Conservation (phyloP, 1,140 invertebrate genomes). For the Tetraneura akinire region DNA sequence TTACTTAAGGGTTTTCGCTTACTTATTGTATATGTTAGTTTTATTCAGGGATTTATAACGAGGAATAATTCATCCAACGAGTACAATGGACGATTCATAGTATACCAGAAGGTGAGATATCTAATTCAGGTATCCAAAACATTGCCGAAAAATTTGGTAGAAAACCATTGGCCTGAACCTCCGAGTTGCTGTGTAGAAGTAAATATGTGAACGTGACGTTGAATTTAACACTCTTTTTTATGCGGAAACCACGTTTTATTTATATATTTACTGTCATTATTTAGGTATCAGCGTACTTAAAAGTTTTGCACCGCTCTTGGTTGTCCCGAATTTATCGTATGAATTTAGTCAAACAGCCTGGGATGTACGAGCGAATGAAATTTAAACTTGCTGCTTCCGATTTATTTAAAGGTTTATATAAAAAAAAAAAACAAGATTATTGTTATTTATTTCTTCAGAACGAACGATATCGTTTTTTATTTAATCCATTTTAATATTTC, state of each 20-base stretch:
- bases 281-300: not conserved
- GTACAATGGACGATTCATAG: conserved; percentile 2
- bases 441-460: not conserved
- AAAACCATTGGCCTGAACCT: not conserved
- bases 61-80: conserved; percentile 1
- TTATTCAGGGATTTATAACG: not conserved
- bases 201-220: not conserved
- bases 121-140: not conserved
- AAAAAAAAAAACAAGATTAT: not conserved
- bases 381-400: conserved; percentile 18
- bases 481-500: not conserved
- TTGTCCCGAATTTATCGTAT: not conserved
- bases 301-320: not conserved
- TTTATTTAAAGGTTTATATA: conserved; percentile 30
- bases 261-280: not conserved
- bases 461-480: too few relatives aligned
- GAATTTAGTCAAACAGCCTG: conserved; percentile 9
- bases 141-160: not conserved
- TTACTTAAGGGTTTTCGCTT: too few relatives aligned
- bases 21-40: not conserved
- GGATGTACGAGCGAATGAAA: not conserved
- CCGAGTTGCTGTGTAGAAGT: not conserved
- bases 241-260: too few relatives aligned
- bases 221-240: too few relatives aligned
- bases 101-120: not conserved